Base-by-base conservation (phyloP, 2,888 invertebrate species). In the Macropis europaea region DNA sequence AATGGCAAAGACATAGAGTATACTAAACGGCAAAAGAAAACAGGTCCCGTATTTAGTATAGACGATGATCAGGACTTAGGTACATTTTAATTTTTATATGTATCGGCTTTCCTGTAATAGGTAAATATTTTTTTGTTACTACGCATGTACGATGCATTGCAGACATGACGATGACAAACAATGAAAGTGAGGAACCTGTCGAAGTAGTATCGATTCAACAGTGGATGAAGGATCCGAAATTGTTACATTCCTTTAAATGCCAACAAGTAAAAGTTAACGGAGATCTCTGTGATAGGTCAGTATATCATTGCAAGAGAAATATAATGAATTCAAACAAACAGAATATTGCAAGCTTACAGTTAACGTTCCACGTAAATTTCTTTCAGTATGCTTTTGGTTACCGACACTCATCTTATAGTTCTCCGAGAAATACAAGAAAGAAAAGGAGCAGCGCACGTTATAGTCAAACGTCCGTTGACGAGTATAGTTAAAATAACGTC, bases 401-500 rank as follows among this genome's bases (percentile, higher is more conserved):
- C 97, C 0, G 93, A 94, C 83, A 95, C 94, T 36, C 96, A 98
- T 90, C 92, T 99, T 84, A 94, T 96, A 84, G 95, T 98, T 56
- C 91, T 99, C 81, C 93, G 98, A 47, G 95, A 96, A 85, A 91
- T 96, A 74, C 93, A 94, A 11, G 94, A 94, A 69, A 93, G 93
- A 78, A 94, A 94, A 84, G 97, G 96, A 1, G 93, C 93, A 78
- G 97, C 96, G 0, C 95, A 96, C 88, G 93, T 99, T 0, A 95
- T 97, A 85, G 96, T 97, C 0, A 93, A 96, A 73, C 93, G 98
- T 60, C 96, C 97, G 0, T 91, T 99, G 57, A 95, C 97, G 1
- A 96, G 96, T 53, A 97, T 99, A 82, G 97, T 99, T 6, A 98
- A 97, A 91, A 99, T 99, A 73, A 99, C 99, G 0, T 98, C 98